Conservation (phyloP, 2,797 vertebrate genomes). For the Miichthys miiuy region DNA sequence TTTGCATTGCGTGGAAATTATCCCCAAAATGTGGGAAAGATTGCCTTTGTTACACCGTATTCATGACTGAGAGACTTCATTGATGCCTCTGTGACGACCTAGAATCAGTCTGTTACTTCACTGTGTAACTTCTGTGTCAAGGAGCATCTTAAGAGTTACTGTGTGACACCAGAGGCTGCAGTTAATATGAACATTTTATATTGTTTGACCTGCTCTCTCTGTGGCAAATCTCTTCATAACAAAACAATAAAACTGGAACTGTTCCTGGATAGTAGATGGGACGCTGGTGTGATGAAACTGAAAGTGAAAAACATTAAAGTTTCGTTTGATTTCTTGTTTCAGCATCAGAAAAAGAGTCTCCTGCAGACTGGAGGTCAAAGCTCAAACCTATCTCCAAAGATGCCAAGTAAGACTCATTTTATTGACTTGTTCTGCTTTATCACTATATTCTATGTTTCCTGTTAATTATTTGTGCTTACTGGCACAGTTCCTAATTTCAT, state of each 20-base stretch:
- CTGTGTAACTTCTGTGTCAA: too few relatives aligned
- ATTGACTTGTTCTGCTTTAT: neutral
- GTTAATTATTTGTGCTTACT: neutral
- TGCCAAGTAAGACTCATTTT: constrained; percentile 76
- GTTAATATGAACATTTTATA: too few relatives aligned
- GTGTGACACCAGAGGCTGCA: too few relatives aligned
- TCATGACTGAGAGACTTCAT: too few relatives aligned
- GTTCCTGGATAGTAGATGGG: neutral
- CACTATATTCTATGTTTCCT: neutral
- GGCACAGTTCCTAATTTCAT: constrained; percentile 11
- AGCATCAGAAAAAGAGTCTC: constrained; percentile 73
- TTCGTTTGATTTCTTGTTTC: neutral
- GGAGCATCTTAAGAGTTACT: neutral
- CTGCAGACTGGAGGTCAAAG: constrained; percentile 89
- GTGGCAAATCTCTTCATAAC: too few relatives aligned
- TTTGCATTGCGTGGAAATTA: neutral
- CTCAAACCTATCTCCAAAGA: constrained; percentile 88
- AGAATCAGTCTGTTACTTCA: neutral
- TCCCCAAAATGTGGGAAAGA: neutral
- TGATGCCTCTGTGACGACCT: neutral
- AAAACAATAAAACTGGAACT: too few relatives aligned
- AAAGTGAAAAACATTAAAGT: constrained; percentile 2
- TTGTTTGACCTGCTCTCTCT: too few relatives aligned
- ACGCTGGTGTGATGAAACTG: neutral
- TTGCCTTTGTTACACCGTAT: too few relatives aligned